Conservation (phyloP, 2,888 invertebrate species). For the Rhimphoctona megacephalus region DNA sequence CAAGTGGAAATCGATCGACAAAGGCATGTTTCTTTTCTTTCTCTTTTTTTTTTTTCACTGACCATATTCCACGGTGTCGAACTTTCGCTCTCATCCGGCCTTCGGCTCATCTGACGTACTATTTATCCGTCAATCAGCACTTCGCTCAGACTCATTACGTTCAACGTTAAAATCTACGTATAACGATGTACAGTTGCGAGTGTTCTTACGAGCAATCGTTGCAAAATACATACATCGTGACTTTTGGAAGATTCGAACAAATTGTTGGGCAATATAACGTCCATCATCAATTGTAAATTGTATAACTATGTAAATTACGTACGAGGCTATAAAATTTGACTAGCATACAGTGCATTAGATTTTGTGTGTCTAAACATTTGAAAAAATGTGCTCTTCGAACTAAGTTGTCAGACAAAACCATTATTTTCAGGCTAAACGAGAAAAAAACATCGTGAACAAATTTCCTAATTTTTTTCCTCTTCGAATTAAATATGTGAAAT, state of each 20-base stretch:
- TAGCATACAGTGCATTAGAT: not conserved
- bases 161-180: not conserved
- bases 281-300: not conserved
- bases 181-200: not conserved
- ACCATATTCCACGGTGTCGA: conserved; percentile 32
- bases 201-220: not conserved
- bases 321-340: not conserved
- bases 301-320: not conserved
- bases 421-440: not conserved
- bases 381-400: not conserved
- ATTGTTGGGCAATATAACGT: not conserved
- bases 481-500: not conserved
- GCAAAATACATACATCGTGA: not conserved
- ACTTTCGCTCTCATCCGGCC: conserved; percentile 50
- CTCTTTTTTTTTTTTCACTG: conserved; percentile 8
- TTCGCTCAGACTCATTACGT: conserved; percentile 6
- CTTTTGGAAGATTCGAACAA: not conserved
- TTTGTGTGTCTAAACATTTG: not conserved
- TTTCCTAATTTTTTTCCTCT: not conserved
- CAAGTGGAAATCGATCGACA: conserved; percentile 50
- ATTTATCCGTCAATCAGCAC: conserved; percentile 27
- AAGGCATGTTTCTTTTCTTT: conserved; percentile 11
- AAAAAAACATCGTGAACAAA: not conserved
- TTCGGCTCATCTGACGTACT: not conserved
- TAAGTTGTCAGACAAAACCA: not conserved